These are phyloP conservation scores for Dunckerocampus dactyliophorus DNA, from an alignment of 2,113 vertebrate genomes.

Conservation along the genomic window DNA sequence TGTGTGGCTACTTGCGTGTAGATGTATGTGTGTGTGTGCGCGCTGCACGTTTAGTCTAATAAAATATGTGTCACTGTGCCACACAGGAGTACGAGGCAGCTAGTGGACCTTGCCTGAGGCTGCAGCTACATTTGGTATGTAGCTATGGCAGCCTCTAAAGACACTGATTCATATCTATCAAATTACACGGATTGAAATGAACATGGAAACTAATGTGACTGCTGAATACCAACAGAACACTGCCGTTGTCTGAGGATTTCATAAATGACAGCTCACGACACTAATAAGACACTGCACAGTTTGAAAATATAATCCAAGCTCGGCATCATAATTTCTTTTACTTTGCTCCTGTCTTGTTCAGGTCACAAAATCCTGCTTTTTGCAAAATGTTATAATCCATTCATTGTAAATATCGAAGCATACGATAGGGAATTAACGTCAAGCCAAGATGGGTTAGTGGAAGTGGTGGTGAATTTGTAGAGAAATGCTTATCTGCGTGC, in stretches of 20 bases:
- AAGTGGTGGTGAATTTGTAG: neutral
- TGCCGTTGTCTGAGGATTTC: neutral
- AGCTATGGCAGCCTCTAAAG: conserved; percentile 20
- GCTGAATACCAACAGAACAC: neutral
- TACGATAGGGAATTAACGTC: neutral
- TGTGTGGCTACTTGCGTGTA: conserved; percentile 6
- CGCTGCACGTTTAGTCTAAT: conserved; percentile 19
- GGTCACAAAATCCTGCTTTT: neutral
- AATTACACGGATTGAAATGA: conserved; percentile 26
- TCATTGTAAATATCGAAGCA: neutral
- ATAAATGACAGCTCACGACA: neutral
- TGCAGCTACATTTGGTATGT: conserved; percentile 25
- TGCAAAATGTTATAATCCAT: neutral
- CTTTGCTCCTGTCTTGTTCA: neutral
- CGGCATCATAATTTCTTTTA: neutral
- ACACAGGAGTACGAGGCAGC: conserved; percentile 22
- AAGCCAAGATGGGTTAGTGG: neutral
- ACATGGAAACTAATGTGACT: conserved; percentile 1
- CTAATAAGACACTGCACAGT: neutral
- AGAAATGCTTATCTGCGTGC: neutral
- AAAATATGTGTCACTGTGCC: conserved; percentile 40
- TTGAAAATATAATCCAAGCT: neutral
- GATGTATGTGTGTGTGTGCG: neutral
- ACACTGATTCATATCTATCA: conserved; percentile 6
- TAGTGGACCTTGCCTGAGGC: conserved; percentile 15